These are phyloP conservation scores for Elysia chlorotica DNA, from an alignment of 1,140 invertebrate genomes.

Conservation along the genomic window DNA sequence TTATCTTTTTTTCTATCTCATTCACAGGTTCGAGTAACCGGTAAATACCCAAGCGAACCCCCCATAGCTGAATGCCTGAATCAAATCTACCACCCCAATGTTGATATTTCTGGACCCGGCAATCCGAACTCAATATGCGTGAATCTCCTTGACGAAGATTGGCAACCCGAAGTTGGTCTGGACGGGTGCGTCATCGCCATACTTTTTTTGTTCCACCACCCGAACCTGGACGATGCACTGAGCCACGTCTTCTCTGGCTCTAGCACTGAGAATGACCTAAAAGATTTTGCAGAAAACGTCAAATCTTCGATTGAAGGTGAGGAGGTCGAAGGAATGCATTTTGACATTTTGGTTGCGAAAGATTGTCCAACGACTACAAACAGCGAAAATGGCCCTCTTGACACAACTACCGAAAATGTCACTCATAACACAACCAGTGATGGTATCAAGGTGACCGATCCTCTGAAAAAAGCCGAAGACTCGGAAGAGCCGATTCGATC, in stretches of 20 bases:
- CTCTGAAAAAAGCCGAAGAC: no score
- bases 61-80: slow-evolving; percentile 5
- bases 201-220: slow-evolving; percentile 15
- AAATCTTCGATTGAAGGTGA: neutral
- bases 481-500: no score
- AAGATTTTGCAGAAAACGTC: slow-evolving; percentile 12
- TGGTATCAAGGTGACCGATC: no score
- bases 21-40: neutral
- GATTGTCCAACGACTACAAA: no score
- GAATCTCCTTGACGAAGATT: slow-evolving; percentile 7
- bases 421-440: no score
- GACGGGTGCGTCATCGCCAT: slow-evolving; percentile 15
- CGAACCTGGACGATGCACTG: slow-evolving; percentile 11
- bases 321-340: slow-evolving; percentile 4
- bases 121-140: neutral
- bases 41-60: neutral
- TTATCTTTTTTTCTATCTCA: neutral
- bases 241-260: neutral
- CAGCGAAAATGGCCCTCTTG: no score
- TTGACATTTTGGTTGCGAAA: slow-evolving; percentile 14
- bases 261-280: neutral
- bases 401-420: no score
- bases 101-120: neutral
- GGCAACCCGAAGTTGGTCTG: slow-evolving; percentile 12
- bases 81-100: slow-evolving; percentile 17